Percentiles rank a stretch among this genome's conserved stretches.
phyloP scores from a whole-genome alignment of 2,113 vertebrate genomes.

The Ciconia boyciana region DNA sequence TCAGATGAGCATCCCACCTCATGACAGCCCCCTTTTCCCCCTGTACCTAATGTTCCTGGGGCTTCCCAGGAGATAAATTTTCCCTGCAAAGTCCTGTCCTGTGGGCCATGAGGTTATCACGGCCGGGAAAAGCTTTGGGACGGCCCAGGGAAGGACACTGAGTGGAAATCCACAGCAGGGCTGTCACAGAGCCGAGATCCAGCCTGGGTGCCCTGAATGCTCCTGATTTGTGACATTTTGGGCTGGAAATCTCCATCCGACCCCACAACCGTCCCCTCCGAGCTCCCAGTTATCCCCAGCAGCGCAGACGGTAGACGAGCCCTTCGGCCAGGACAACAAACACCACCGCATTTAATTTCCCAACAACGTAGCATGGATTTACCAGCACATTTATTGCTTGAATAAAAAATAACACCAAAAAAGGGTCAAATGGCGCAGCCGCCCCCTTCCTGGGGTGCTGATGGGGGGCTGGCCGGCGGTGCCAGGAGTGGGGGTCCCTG shows the following conservation, averaged over 20 bases:
- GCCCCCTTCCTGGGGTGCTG: accelerated
- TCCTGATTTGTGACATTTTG: background rate
- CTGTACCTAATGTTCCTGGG: background rate
- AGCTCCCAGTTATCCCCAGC: accelerated
- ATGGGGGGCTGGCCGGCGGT: accelerated
- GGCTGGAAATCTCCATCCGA: background rate
- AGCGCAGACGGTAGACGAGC: accelerated
- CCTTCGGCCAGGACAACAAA: accelerated
- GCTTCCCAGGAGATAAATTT: background rate
- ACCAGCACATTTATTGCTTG: accelerated
- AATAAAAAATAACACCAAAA: background rate
- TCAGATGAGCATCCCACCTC: too few species aligned
- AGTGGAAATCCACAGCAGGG: background rate
- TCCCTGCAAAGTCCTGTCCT: background rate
- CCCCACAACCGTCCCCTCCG: accelerated
- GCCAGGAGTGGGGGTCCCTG: accelerated
- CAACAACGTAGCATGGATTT: accelerated
- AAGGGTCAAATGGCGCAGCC: accelerated
- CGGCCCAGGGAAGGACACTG: accelerated
- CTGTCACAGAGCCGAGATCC: background rate
- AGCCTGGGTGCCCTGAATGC: background rate
- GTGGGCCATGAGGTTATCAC: accelerated
- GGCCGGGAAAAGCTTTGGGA: background rate
- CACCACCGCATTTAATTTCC: background rate
- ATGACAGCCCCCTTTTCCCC: accelerated